Evolutionary conservation across 2,113 vertebrate species (phyloP).

Genomic region (Mustela nigripes): DNA sequence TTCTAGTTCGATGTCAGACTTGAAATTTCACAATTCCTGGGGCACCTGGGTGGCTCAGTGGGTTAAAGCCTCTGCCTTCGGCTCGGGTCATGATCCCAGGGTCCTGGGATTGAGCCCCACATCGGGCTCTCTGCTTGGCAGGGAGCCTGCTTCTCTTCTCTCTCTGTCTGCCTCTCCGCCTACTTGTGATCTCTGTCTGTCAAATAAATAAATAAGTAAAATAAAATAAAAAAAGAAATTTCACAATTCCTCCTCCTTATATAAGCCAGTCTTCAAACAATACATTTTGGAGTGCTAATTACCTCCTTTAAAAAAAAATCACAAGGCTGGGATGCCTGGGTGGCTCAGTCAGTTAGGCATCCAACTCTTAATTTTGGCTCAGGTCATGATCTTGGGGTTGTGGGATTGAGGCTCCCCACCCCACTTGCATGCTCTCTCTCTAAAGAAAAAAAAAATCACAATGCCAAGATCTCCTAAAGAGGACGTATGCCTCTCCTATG

Average conservation of each 20-base stretch:
- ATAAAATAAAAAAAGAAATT: background rate
- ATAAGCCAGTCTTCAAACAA: background rate
- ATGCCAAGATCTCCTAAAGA: background rate
- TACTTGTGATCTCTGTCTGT: too few relatives aligned
- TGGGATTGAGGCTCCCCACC: background rate
- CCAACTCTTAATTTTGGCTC: background rate
- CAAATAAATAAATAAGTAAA: too few relatives aligned
- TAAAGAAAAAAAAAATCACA: background rate
- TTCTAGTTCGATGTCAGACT: background rate
- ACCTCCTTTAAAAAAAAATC: background rate
- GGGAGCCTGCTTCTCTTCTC: too few relatives aligned
- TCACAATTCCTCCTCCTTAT: background rate
- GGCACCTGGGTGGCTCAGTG: too few relatives aligned
- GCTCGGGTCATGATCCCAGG: too few relatives aligned
- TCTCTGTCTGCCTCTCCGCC: too few relatives aligned
- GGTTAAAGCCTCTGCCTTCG: too few relatives aligned
- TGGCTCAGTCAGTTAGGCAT: background rate
- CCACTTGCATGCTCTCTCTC: background rate
- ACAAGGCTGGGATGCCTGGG: background rate
- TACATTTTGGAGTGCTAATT: background rate
- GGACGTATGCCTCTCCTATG: background rate
- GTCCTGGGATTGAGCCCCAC: too few relatives aligned
- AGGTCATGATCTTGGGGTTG: background rate
- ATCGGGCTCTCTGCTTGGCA: too few relatives aligned
- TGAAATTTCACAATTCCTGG: conserved; percentile 7